These are phyloP conservation scores for Petrolisthes cinctipes DNA, from an alignment of 2,888 invertebrate genomes.

Conservation along the genomic window DNA sequence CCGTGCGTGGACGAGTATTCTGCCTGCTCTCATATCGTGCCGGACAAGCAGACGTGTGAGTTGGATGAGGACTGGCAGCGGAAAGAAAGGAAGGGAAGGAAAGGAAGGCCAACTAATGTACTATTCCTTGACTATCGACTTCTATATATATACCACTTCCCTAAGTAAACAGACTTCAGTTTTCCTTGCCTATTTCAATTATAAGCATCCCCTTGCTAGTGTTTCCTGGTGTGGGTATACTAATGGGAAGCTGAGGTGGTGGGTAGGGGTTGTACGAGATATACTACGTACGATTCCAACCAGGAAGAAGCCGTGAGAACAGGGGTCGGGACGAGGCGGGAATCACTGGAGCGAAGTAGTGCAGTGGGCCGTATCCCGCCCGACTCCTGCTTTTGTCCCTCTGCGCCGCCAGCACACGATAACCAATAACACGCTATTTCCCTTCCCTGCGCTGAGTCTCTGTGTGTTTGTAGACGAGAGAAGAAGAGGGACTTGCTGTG, in stretches of 20 bases:
- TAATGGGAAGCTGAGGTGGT: too few species aligned
- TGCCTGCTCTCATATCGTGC: conserved; percentile 30
- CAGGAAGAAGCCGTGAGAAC: conserved; percentile 35
- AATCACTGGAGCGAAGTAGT: conserved; percentile 58
- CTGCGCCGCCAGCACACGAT: conserved; percentile 42
- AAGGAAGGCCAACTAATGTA: background rate
- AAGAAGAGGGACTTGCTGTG: background rate
- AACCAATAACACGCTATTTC: conserved; percentile 22
- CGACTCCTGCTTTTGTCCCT: conserved; percentile 46
- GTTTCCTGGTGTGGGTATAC: too few species aligned
- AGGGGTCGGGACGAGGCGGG: conserved; percentile 41
- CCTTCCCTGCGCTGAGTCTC: background rate
- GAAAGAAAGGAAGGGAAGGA: conserved; percentile 12
- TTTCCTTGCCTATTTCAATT: too few species aligned
- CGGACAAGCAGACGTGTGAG: conserved; percentile 28
- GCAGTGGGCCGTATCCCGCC: conserved; percentile 60
- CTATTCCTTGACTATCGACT: background rate
- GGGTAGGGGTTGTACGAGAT: background rate
- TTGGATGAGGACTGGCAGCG: background rate
- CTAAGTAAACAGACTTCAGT: background rate
- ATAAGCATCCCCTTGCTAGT: too few species aligned
- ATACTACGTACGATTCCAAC: background rate
- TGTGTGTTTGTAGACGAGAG: background rate
- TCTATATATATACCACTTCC: background rate
- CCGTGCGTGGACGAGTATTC: conserved; percentile 41